phyloP scores from a whole-genome alignment of 2,113 vertebrate species.

The Anolis sagrei region DNA sequence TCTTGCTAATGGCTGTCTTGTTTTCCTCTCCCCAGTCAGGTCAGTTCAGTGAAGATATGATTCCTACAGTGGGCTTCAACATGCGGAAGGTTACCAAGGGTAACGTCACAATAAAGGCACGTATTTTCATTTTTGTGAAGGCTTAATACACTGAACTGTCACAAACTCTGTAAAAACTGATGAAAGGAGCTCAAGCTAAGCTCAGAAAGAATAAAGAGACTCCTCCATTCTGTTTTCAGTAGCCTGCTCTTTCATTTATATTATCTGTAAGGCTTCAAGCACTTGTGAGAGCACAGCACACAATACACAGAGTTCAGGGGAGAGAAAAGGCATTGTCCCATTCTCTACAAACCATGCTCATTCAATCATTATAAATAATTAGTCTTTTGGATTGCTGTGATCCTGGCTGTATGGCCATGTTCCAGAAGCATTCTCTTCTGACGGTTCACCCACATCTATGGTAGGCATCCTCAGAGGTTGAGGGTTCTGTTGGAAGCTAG shows the following conservation, averaged over 20 bases:
- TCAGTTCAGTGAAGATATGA: constrained; percentile 90
- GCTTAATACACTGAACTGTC: background rate
- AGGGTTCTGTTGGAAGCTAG: too few relatives aligned
- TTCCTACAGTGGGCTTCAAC: constrained; percentile 89
- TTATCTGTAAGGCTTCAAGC: background rate
- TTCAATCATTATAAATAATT: too few relatives aligned
- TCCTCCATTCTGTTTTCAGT: background rate
- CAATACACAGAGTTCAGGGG: background rate
- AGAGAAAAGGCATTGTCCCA: background rate
- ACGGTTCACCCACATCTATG: too few relatives aligned
- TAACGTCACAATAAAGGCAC: constrained; percentile 89
- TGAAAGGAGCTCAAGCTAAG: background rate
- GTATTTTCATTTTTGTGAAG: constrained; percentile 21
- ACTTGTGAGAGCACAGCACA: background rate
- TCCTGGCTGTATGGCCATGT: too few relatives aligned
- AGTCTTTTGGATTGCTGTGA: too few relatives aligned
- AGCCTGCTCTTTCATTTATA: background rate
- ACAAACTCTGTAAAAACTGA: background rate
- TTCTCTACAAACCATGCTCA: too few relatives aligned
- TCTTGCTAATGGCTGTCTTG: background rate
- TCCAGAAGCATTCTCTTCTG: too few relatives aligned
- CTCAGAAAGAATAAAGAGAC: background rate
- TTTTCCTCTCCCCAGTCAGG: constrained; percentile 77
- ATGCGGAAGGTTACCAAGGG: constrained; percentile 89
- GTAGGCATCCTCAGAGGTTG: too few relatives aligned